Evolutionary conservation across 2,113 vertebrate genomes (phyloP).

Genomic region (Cnemophilus loriae): DNA sequence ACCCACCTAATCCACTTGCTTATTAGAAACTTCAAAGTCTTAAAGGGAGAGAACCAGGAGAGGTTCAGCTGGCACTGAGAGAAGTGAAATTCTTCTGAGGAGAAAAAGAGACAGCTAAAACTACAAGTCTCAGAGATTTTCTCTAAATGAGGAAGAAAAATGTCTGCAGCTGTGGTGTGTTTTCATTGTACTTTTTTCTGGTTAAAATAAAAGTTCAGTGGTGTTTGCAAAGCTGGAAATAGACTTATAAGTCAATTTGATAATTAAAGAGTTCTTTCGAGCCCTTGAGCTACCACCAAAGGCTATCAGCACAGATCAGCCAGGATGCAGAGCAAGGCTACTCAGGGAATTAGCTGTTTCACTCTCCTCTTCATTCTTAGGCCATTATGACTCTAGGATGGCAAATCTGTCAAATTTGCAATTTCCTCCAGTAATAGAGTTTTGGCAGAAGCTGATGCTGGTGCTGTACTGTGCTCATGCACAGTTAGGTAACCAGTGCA

Average conservation of each 20-base stretch:
- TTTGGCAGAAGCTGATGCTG: conserved; percentile 7
- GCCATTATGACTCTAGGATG: neutral
- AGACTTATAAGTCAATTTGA: neutral
- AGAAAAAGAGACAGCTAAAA: neutral
- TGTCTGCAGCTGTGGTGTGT: neutral
- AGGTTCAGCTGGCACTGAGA: neutral
- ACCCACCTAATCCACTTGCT: neutral
- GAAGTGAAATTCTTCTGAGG: neutral
- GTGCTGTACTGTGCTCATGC: conserved; percentile 10
- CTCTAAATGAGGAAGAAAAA: neutral
- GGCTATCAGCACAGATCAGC: neutral
- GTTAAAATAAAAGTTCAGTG: neutral
- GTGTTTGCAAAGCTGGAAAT: neutral
- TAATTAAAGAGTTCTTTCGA: neutral
- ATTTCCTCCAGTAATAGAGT: neutral
- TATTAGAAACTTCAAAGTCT: neutral
- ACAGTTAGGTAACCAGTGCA: conserved; percentile 8
- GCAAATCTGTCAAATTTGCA: conserved; percentile 26
- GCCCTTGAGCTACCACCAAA: neutral
- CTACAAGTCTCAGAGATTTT: neutral
- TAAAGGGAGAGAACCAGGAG: neutral
- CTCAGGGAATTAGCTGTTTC: neutral
- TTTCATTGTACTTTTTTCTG: neutral
- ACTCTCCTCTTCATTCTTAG: neutral
- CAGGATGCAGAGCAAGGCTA: neutral